Conservation (phyloP, 2,888 invertebrate genomes). For the Alcis repandata region DNA sequence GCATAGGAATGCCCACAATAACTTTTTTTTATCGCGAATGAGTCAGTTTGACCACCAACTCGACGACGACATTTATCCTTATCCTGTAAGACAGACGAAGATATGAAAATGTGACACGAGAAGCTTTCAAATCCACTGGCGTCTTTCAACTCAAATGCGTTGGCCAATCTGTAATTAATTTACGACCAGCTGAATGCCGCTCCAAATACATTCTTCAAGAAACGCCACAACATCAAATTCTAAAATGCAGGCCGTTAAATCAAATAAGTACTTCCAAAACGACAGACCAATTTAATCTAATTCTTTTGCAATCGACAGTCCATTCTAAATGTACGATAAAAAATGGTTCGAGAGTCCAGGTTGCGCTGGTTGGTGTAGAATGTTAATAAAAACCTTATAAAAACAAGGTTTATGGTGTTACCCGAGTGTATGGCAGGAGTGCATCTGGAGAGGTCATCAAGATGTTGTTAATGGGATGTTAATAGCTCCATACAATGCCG, state of each 20-base stretch:
- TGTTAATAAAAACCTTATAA: too few relatives aligned
- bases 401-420: conserved; percentile 20
- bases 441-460: conserved; percentile 40
- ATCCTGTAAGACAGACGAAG: too few relatives aligned
- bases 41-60: too few relatives aligned
- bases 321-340: neutral
- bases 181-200: conserved; percentile 10
- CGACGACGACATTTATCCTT: too few relatives aligned
- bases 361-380: conserved; percentile 2
- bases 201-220: conserved; percentile 44
- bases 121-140: too few relatives aligned
- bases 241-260: conserved; percentile 15
- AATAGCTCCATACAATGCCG: conserved; percentile 35
- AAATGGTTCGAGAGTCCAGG: neutral
- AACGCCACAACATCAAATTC: conserved; percentile 28
- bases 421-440: conserved; percentile 16
- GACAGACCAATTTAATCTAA: conserved; percentile 21
- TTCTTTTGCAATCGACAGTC: conserved; percentile 27
- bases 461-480: conserved; percentile 33
- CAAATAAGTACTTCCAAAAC: conserved; percentile 17
- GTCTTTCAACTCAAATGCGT: too few relatives aligned
- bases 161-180: neutral
- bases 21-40: too few relatives aligned
- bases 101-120: too few relatives aligned
- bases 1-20: too few relatives aligned